phyloP scores from a whole-genome alignment of 2,113 vertebrate species.

The Recurvirostra avosetta region DNA sequence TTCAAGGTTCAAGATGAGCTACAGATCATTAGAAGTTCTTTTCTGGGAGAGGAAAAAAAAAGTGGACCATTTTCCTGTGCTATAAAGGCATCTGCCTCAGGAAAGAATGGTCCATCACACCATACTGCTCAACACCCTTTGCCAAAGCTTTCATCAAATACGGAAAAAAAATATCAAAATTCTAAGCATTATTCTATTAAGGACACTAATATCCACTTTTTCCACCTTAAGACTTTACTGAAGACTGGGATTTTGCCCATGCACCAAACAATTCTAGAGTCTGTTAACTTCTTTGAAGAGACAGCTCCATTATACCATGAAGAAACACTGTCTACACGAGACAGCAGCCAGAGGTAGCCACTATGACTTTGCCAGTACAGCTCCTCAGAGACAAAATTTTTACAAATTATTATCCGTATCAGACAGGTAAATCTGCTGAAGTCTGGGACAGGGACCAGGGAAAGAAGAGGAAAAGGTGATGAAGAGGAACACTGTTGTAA shows the following conservation, averaged over 20 bases:
- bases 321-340: not conserved
- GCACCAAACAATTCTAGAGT: not conserved
- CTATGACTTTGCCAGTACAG: not conserved
- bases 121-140: not conserved
- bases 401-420: not conserved
- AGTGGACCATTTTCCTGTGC: not conserved
- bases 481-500: not conserved
- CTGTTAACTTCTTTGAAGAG: not conserved
- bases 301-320: not conserved
- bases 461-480: not conserved
- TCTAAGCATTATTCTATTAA: not conserved
- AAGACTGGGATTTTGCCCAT: not conserved
- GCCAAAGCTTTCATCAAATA: not conserved
- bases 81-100: not conserved
- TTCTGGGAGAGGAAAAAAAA: not conserved
- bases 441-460: not conserved
- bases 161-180: not conserved
- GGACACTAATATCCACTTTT: not conserved
- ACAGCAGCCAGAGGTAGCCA: not conserved
- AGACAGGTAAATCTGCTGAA: not conserved
- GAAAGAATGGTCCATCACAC: not conserved
- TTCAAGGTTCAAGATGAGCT: not conserved
- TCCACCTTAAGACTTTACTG: not conserved
- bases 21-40: not conserved
- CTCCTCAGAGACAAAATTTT: not conserved